A percentile compares a stretch with the other conserved stretches of the same genome.
phyloP scores from a whole-genome alignment of 1,140 invertebrate species.

The Drosophila serrata region DNA sequence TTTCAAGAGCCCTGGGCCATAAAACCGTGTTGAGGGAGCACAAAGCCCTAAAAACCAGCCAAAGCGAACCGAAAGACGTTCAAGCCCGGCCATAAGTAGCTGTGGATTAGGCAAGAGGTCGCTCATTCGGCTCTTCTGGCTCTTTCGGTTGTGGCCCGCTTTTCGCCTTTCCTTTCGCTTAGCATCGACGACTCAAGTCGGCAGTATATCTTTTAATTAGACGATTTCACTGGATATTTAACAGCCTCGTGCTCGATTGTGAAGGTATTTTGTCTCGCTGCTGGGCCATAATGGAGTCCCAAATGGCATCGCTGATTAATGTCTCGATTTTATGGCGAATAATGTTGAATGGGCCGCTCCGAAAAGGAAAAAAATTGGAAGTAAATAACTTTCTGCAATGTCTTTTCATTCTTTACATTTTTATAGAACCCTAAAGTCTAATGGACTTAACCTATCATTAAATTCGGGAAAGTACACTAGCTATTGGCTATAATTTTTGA shows the following conservation, averaged over 20 bases:
- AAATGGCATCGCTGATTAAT: slow-evolving; percentile 50
- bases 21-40: slow-evolving; percentile 58
- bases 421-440: slow-evolving; percentile 26
- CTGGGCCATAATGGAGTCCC: slow-evolving; percentile 33
- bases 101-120: slow-evolving; percentile 48
- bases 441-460: not conserved
- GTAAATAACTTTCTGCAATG: slow-evolving; percentile 13
- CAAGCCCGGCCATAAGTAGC: slow-evolving; percentile 57
- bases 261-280: slow-evolving; percentile 39
- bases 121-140: slow-evolving; percentile 14
- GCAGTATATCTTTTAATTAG: slow-evolving; percentile 60
- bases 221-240: slow-evolving; percentile 56
- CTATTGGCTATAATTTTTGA: not conserved
- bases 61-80: slow-evolving; percentile 54
- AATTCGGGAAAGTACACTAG: not conserved
- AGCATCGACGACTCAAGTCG: slow-evolving; percentile 37
- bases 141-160: slow-evolving; percentile 6
- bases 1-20: slow-evolving; percentile 62
- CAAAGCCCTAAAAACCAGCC: slow-evolving; percentile 58
- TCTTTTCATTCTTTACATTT: slow-evolving; percentile 13
- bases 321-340: slow-evolving; percentile 43
- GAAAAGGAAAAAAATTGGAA: not conserved
- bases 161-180: slow-evolving; percentile 1
- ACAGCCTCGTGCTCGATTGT: slow-evolving; percentile 41
- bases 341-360: slow-evolving; percentile 15